A percentile compares a stretch with the other conserved stretches of the same genome.
Conservation (phyloP, 2,888 invertebrate species). For the Heliconius ismenius region DNA sequence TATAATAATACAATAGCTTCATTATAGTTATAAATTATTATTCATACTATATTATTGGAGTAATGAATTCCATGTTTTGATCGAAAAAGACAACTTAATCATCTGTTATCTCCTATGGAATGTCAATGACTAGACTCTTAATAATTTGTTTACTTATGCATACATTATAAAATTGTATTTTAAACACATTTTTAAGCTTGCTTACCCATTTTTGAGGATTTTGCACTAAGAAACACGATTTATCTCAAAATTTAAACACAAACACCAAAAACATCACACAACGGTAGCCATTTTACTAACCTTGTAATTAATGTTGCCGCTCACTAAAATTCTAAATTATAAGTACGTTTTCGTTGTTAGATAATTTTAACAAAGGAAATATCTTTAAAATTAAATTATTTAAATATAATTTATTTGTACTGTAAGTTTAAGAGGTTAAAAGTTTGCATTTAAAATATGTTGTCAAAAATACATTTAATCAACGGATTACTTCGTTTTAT, state of each 20-base stretch:
- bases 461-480: not conserved
- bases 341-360: constrained; percentile 21
- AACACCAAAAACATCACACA: constrained; percentile 71
- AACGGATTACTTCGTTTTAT: no score
- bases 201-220: constrained; percentile 69
- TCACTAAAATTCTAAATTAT: not conserved
- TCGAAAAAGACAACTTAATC: constrained; percentile 42
- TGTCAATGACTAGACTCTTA: constrained; percentile 30
- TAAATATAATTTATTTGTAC: not conserved
- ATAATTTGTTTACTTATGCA: not conserved
- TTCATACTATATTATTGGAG: constrained; percentile 24
- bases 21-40: constrained; percentile 1
- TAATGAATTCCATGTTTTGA: constrained; percentile 40
- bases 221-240: constrained; percentile 55
- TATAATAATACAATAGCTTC: not conserved
- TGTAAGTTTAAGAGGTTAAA: not conserved
- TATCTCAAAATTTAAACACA: constrained; percentile 56
- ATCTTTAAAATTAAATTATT: not conserved
- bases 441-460: not conserved
- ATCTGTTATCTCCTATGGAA: constrained; percentile 43
- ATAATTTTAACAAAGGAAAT: not conserved
- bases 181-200: constrained; percentile 29
- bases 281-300: constrained; percentile 70
- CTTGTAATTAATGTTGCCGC: constrained; percentile 45
- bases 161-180: not conserved